Percentiles rank a stretch among this genome's conserved stretches.
Evolutionary conservation across 2,797 vertebrate species (phyloP).

Genomic region (Dermochelys coriacea): DNA sequence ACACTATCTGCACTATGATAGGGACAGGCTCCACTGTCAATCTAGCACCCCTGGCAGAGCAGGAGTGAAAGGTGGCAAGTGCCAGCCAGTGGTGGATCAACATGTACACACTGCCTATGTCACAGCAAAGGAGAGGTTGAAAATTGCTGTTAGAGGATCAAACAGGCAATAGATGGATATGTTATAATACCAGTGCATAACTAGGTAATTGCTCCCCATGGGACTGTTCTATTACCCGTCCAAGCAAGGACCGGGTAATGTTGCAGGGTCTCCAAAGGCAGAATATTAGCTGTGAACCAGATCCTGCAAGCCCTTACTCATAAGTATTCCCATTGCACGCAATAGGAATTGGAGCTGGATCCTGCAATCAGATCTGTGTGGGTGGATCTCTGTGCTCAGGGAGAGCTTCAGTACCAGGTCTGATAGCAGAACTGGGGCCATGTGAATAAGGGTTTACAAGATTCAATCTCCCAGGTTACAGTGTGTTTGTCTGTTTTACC

Average conservation of each 20-base stretch:
- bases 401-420: background rate
- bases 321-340: background rate
- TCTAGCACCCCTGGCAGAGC: too few species aligned
- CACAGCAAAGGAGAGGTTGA: background rate
- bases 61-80: background rate
- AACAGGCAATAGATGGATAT: background rate
- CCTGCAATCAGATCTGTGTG: background rate
- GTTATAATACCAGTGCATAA: background rate
- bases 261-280: background rate
- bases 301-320: background rate
- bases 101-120: background rate
- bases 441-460: too few species aligned
- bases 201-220: background rate
- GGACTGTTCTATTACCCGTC: background rate
- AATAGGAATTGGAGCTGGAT: background rate
- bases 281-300: background rate
- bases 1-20: background rate
- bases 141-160: background rate
- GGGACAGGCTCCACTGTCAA: too few species aligned
- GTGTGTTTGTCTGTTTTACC: too few species aligned
- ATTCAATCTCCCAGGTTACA: too few species aligned
- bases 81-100: background rate
- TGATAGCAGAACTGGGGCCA: background rate
- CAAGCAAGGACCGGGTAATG: background rate
- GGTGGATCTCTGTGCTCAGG: background rate